Evolutionary conservation across 2,113 vertebrate genomes (phyloP), one percentile per base, ranked within the genome.

Genomic region (Sander lucioperca): DNA sequence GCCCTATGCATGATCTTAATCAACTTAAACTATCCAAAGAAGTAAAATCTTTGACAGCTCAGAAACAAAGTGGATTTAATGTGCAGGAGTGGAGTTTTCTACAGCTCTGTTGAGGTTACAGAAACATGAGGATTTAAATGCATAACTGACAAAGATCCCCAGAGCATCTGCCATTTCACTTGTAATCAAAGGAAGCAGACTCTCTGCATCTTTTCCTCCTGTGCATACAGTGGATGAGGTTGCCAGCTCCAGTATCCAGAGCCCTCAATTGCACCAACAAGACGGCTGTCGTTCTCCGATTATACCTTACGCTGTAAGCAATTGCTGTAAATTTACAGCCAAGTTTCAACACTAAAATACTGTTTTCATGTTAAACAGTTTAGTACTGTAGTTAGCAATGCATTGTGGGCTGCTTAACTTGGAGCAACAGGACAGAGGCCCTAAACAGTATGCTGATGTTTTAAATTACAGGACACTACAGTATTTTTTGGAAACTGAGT

Each of bases 221-320:
- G 67, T 77, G 74, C 66, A 63, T 63, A 69, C 45, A 56, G 21
- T 39, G 51, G 25, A 64, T 2, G 5, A 10, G 39, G 59, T 48
- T 72, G 57, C 65, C 80, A 84, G 74, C 83, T 50, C 73, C 74
- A 50, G 74, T 82, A 86, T 85, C 88, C 86, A 63, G 57, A 83
- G 67, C 54, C 45, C 68, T 82, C 63, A 74, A 64, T 75, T 83
- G 78, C 82, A 73, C 64, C 23, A 43, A 77, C 51, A 72, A 65
- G 69, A 54, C 74, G 25, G 45, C 77, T 79, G 76, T 62, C 67
- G 64, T 39, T 63, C 63, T 85, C 82, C 77, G 87, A 89, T 88
- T 85, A 72, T 39, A 75, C 74, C 61, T 74, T 43, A 27, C 27
- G 27, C 47, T 48, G 47, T 48, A 48, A 48, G 47, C 47, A 48